Percentiles rank a stretch among this genome's conserved stretches.
phyloP scores from a whole-genome alignment of 2,888 invertebrate genomes.

The Diadegma fenestrale region DNA sequence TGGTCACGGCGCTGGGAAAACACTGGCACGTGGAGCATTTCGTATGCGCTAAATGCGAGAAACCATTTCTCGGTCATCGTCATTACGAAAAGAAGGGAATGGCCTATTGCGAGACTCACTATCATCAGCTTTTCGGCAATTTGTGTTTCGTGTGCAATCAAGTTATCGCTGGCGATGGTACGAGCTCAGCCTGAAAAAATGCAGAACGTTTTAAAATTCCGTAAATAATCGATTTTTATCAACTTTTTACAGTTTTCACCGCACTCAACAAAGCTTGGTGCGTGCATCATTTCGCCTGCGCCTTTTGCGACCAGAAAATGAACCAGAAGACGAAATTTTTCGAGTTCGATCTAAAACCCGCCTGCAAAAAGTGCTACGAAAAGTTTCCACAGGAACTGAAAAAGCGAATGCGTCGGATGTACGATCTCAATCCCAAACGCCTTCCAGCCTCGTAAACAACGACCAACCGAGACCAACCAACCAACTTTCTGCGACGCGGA shows the following conservation, averaged over 20 bases:
- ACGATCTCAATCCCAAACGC: slow-evolving; percentile 91
- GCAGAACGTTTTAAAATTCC: background rate
- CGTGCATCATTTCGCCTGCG: slow-evolving; percentile 99
- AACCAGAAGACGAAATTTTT: slow-evolving; percentile 99
- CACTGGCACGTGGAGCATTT: slow-evolving; percentile 99
- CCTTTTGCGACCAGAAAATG: slow-evolving; percentile 98
- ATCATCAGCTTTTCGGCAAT: slow-evolving; percentile 99
- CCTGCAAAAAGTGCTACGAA: slow-evolving; percentile 99
- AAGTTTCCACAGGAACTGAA: slow-evolving; percentile 97
- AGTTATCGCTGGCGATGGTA: slow-evolving; percentile 98
- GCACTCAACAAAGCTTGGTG: slow-evolving; percentile 99
- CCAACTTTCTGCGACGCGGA: background rate
- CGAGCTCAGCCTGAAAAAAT: slow-evolving; percentile 75
- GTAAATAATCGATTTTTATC: slow-evolving; percentile 10
- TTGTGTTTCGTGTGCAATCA: slow-evolving; percentile 99
- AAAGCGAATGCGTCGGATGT: slow-evolving; percentile 95
- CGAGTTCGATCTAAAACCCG: slow-evolving; percentile 99
- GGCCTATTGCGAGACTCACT: slow-evolving; percentile 99
- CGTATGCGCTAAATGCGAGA: slow-evolving; percentile 99
- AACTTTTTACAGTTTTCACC: slow-evolving; percentile 93
- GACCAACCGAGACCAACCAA: background rate
- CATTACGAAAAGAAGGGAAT: slow-evolving; percentile 99
- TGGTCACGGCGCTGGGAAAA: slow-evolving; percentile 99
- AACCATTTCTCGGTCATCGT: slow-evolving; percentile 99
- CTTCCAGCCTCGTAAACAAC: slow-evolving; percentile 77